Conservation (phyloP, 1,140 invertebrate species). For the Aphis gossypii region DNA sequence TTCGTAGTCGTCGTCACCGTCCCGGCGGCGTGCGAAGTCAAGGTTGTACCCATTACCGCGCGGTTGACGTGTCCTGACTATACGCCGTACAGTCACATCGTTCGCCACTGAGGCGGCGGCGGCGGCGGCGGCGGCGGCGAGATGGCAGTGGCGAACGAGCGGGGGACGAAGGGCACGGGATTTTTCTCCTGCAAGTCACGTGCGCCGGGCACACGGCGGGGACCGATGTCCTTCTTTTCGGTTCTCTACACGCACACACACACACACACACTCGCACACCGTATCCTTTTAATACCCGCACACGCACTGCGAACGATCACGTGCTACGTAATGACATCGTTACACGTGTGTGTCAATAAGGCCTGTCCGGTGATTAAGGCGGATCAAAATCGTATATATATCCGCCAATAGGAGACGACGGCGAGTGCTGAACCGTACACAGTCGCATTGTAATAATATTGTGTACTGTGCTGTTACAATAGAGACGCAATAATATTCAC, state of each 20-base stretch:
- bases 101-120: no score
- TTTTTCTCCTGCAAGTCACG: conserved; percentile 55
- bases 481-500: neutral
- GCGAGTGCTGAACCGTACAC: neutral
- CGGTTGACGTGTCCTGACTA: conserved; percentile 46
- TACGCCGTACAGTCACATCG: no score
- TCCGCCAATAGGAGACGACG: neutral
- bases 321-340: conserved; percentile 41
- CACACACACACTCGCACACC: neutral
- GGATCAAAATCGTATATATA: conserved; percentile 45
- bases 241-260: neutral
- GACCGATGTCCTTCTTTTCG: conserved; percentile 45
- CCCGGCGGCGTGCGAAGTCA: conserved; percentile 14
- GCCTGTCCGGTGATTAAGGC: conserved; percentile 39
- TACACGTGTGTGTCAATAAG: conserved; percentile 22
- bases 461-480: neutral
- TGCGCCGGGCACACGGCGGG: neutral
- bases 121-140: no score
- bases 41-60: conserved; percentile 51
- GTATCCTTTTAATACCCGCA: neutral
- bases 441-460: neutral
- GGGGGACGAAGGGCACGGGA: neutral
- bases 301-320: conserved; percentile 15
- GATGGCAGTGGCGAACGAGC: neutral
- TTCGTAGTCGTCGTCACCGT: neutral